phyloP scores from a whole-genome alignment of 2,888 invertebrate genomes.

The Heliconius charithonia region DNA sequence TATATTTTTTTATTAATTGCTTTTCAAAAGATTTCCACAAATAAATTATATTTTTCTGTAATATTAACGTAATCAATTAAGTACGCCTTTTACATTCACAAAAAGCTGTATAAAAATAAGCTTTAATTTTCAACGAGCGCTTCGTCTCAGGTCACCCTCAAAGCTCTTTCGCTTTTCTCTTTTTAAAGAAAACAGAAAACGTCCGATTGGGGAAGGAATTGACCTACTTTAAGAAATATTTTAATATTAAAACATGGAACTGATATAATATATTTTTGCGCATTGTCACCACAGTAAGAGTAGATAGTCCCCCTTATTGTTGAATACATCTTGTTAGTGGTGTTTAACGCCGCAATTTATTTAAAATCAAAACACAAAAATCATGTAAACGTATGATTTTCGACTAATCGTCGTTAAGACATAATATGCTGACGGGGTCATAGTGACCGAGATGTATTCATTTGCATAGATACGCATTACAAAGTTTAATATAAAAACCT shows the following conservation, averaged over 20 bases:
- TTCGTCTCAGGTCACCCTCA: slow-evolving; percentile 5
- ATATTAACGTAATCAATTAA: slow-evolving; percentile 3
- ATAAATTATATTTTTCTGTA: background rate
- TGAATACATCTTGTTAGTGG: no score
- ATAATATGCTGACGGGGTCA: background rate
- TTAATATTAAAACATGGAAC: background rate
- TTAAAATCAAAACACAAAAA: no score
- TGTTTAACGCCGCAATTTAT: no score
- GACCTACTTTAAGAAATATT: slow-evolving; percentile 18
- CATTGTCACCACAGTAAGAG: no score
- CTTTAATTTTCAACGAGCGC: slow-evolving; percentile 17
- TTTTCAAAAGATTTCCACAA: background rate
- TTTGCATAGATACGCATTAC: background rate
- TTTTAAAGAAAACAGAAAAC: slow-evolving; percentile 5
- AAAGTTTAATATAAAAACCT: background rate
- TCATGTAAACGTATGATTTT: no score
- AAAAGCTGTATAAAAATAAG: slow-evolving; percentile 16
- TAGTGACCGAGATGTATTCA: background rate
- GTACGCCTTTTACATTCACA: background rate
- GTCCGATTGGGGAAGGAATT: background rate
- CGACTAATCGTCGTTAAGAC: no score
- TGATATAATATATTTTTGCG: background rate
- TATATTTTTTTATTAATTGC: background rate
- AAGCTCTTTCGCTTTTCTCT: slow-evolving; percentile 8
- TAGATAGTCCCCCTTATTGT: no score